These are phyloP conservation scores for Matsumurasca onukii DNA, from an alignment of 1,140 invertebrate genomes.

Conservation along the genomic window DNA sequence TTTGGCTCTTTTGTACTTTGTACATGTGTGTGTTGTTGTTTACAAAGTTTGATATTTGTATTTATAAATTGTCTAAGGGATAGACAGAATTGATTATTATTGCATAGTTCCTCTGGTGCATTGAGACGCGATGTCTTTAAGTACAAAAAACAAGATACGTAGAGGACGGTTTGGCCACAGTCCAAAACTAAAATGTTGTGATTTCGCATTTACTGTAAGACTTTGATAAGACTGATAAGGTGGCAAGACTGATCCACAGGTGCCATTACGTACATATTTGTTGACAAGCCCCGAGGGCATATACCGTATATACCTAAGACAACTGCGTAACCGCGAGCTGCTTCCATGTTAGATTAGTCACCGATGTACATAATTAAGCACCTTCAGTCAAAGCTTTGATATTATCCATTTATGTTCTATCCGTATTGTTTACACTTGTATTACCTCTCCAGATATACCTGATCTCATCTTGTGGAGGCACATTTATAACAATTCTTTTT, in stretches of 20 bases:
- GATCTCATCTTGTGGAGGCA: too few relatives aligned
- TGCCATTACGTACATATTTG: constrained; percentile 16
- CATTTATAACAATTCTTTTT: too few relatives aligned
- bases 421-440: too few relatives aligned
- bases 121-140: constrained; percentile 28
- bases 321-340: constrained; percentile 15
- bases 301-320: constrained; percentile 11
- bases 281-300: constrained; percentile 26
- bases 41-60: constrained; percentile 24
- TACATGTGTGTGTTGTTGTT: constrained; percentile 27
- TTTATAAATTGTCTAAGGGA: constrained; percentile 23
- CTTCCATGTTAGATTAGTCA: too few relatives aligned
- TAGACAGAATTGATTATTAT: constrained; percentile 27
- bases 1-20: constrained; percentile 28
- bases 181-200: constrained; percentile 25
- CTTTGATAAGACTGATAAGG: constrained; percentile 19
- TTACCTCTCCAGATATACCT: too few relatives aligned
- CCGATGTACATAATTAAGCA: background rate
- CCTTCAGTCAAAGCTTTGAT: background rate
- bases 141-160: constrained; percentile 23
- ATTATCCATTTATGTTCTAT: too few relatives aligned
- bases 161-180: constrained; percentile 6
- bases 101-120: constrained; percentile 26
- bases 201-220: constrained; percentile 25
- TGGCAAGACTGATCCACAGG: background rate